A percentile compares a stretch with the other conserved stretches of the same genome.
phyloP scores from a whole-genome alignment of 1,140 invertebrate species.

The Cataglyphis hispanica region DNA sequence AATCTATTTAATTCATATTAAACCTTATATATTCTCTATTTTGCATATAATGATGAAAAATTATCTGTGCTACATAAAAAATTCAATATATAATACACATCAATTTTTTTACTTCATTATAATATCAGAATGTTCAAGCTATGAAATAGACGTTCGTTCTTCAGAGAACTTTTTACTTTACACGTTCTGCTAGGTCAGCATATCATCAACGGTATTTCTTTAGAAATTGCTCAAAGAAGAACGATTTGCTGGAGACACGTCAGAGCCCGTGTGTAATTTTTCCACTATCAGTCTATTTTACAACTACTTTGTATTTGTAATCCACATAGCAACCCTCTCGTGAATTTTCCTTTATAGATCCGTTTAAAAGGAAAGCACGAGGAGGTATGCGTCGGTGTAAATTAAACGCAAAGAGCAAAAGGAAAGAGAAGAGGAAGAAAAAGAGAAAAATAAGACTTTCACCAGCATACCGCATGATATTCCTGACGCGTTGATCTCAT shows the following conservation, averaged over 20 bases:
- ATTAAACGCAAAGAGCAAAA: constrained; percentile 25
- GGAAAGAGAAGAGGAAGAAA: background rate
- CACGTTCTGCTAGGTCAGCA: background rate
- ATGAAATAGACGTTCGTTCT: constrained; percentile 6
- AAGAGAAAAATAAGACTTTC: constrained; percentile 10
- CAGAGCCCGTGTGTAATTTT: constrained; percentile 39
- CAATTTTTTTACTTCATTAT: background rate
- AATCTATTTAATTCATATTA: constrained; percentile 1
- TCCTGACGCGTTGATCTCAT: constrained; percentile 51
- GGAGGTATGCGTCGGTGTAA: constrained; percentile 14
- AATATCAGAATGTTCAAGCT: background rate
- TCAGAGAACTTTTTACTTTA: constrained; percentile 4
- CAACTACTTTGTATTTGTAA: constrained; percentile 39
- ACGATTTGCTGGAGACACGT: constrained; percentile 5
- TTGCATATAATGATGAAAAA: background rate
- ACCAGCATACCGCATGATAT: constrained; percentile 43
- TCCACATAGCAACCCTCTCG: background rate
- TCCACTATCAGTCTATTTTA: constrained; percentile 28
- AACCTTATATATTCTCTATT: background rate
- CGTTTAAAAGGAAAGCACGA: background rate
- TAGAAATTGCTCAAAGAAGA: constrained; percentile 23
- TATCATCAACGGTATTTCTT: background rate
- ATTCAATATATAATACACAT: background rate
- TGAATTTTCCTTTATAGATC: constrained; percentile 24
- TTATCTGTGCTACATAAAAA: background rate